phyloP scores from a whole-genome alignment of 2,888 invertebrate species.

The Drosophila histrio region DNA sequence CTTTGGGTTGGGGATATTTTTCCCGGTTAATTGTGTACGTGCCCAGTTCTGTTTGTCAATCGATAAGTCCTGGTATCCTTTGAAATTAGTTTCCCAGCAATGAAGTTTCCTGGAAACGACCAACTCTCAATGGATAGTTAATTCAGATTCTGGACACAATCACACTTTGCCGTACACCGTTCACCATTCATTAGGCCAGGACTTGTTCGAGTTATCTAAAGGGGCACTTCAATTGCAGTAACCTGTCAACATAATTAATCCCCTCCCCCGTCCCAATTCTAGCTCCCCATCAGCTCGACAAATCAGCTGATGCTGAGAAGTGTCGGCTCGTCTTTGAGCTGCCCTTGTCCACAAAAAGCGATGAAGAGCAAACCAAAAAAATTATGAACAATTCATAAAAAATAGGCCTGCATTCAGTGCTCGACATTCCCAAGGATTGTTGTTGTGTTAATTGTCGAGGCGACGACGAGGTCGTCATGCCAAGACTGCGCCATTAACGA shows the following conservation, averaged over 20 bases:
- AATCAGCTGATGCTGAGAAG: slow-evolving; percentile 67
- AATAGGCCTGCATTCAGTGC: slow-evolving; percentile 56
- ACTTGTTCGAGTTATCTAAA: not conserved
- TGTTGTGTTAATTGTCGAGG: slow-evolving; percentile 72
- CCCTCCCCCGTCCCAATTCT: slow-evolving; percentile 17
- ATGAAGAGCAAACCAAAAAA: slow-evolving; percentile 34
- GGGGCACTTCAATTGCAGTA: slow-evolving; percentile 55
- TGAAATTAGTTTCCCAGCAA: slow-evolving; percentile 15
- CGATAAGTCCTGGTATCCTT: slow-evolving; percentile 9
- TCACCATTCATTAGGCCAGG: slow-evolving; percentile 36
- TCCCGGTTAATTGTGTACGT: slow-evolving; percentile 45
- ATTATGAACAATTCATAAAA: slow-evolving; percentile 74
- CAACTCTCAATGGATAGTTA: slow-evolving; percentile 43
- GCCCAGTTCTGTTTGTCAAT: slow-evolving; percentile 18
- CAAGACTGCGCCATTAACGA: slow-evolving; percentile 68
- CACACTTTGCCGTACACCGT: not conserved
- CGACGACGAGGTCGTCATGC: slow-evolving; percentile 40
- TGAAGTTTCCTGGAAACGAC: slow-evolving; percentile 31
- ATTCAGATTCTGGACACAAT: slow-evolving; percentile 41
- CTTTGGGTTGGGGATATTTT: slow-evolving; percentile 10
- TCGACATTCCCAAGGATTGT: slow-evolving; percentile 73
- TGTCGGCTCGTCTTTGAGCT: slow-evolving; percentile 57
- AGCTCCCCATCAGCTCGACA: slow-evolving; percentile 20
- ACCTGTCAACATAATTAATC: slow-evolving; percentile 78
- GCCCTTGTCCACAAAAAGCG: slow-evolving; percentile 38